These are phyloP conservation scores for Choristoneura fumiferana DNA, from an alignment of 1,140 invertebrate genomes.

Conservation along the genomic window DNA sequence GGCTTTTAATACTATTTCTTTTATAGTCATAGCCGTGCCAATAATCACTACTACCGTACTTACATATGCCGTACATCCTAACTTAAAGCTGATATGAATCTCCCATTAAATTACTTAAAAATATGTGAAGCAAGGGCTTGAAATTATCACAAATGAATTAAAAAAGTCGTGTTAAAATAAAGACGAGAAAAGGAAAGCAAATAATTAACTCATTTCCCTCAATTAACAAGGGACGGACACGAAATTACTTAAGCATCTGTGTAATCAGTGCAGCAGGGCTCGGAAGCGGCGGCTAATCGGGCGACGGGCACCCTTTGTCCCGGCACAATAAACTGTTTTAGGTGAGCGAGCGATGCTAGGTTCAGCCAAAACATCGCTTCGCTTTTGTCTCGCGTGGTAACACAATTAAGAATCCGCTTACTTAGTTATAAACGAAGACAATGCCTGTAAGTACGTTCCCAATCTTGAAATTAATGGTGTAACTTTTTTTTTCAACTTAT, in stretches of 20 bases:
- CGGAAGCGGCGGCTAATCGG: neutral
- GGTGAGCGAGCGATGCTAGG: neutral
- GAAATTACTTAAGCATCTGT: conserved; percentile 63
- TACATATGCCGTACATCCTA: no score
- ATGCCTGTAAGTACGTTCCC: no score
- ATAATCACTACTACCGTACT: no score
- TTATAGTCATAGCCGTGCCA: no score
- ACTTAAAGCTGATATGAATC: no score
- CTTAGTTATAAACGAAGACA: no score
- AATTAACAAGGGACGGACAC: conserved; percentile 63
- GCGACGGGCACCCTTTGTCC: conserved; percentile 5
- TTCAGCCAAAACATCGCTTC: neutral
- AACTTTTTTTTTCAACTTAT: no score
- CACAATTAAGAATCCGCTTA: neutral
- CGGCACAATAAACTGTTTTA: conserved; percentile 10
- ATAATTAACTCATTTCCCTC: conserved; percentile 69
- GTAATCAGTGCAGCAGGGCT: conserved; percentile 43
- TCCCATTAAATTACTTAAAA: no score
- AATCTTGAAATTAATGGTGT: no score
- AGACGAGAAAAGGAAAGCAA: conserved; percentile 66
- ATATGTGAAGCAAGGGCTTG: neutral
- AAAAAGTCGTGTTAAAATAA: conserved; percentile 38
- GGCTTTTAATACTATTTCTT: no score
- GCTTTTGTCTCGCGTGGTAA: neutral
- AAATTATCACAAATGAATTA: conserved; percentile 6